Evolutionary conservation across 2,113 vertebrate genomes (phyloP).

Genomic region (Solenodon paradoxus): DNA sequence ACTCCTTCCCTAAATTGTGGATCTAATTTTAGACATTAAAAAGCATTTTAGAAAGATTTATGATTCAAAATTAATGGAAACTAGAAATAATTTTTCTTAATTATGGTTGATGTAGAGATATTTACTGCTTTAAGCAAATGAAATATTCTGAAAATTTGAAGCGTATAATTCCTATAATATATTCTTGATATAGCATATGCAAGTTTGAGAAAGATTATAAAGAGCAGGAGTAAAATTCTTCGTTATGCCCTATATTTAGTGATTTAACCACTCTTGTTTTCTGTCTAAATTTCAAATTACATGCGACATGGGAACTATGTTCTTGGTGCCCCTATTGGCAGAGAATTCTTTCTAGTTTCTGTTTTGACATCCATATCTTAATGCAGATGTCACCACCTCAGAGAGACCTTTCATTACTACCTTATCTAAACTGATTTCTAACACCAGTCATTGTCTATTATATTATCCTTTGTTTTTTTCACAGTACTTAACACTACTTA

Average conservation of each 20-base stretch:
- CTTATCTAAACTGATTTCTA: not conserved
- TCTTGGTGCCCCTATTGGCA: not conserved
- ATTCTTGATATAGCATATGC: not conserved
- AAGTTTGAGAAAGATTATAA: not conserved
- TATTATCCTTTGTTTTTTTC: not conserved
- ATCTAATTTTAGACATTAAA: no score
- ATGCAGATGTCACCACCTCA: no score
- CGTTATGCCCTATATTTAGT: not conserved
- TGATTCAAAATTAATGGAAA: no score
- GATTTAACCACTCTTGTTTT: not conserved
- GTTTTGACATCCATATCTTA: not conserved
- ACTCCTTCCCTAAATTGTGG: no score
- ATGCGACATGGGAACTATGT: fast-evolving
- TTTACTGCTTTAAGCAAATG: no score
- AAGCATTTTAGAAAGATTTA: no score
- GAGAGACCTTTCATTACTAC: not conserved
- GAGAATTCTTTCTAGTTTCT: not conserved
- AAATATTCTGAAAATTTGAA: not conserved
- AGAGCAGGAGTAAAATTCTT: not conserved
- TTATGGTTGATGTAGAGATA: no score
- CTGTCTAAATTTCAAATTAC: not conserved
- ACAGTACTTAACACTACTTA: not conserved
- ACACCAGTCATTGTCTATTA: not conserved
- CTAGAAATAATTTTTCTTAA: no score
- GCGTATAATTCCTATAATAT: no score